Conservation (phyloP, 2,797 vertebrate genomes). For the Mionectes olivaceus region DNA sequence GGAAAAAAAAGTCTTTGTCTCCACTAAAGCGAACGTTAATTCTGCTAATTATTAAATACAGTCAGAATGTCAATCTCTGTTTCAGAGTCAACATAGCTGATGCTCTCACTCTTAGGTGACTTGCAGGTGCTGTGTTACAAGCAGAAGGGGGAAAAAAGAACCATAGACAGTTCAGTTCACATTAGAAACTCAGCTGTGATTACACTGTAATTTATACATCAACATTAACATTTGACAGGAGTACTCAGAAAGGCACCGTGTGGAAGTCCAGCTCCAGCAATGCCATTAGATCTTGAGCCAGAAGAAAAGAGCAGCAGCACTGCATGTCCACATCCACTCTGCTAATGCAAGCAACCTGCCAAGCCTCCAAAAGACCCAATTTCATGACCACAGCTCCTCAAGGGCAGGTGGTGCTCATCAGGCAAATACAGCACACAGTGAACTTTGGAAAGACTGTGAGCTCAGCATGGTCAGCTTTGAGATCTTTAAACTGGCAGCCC, state of each 20-base stretch:
- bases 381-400: not conserved
- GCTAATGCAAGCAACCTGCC: constrained; percentile 40
- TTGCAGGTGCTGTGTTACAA: constrained; percentile 9
- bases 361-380: not conserved
- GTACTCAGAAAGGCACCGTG: not conserved
- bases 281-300: not conserved
- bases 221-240: not conserved
- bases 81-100: not conserved
- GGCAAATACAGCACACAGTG: not conserved
- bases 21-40: not conserved
- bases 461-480: not conserved
- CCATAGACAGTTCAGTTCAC: not conserved
- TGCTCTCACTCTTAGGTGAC: not conserved
- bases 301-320: not conserved
- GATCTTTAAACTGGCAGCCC: not conserved
- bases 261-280: not conserved
- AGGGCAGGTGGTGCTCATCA: not conserved
- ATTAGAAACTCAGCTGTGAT: not conserved
- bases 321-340: not conserved
- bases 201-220: not conserved
- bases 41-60: not conserved
- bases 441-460: not conserved
- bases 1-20: not conserved
- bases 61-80: not conserved
- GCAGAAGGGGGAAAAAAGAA: not conserved